Evolutionary conservation across 2,888 invertebrate genomes (phyloP), one percentile per base, ranked within the genome.

Genomic region (Pterostichus niger): DNA sequence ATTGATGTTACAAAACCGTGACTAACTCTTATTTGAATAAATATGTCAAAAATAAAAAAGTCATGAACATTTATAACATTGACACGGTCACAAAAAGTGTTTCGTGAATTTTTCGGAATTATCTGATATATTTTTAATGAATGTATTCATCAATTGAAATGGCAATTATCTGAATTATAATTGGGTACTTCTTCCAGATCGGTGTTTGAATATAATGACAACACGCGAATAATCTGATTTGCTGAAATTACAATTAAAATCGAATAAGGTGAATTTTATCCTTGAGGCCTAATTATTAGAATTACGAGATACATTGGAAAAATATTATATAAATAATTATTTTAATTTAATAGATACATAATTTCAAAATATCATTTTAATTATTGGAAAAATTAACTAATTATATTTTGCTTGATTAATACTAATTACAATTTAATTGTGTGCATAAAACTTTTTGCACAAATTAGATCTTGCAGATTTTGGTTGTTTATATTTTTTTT

Each of bases 231-330:
- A 7, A 40, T 40, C 49, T 49, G 49, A 11, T 44, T 44, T 10
- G 44, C 11, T 1, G 13, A 10, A 49, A 49, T 59, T 59, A 59
- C 59, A 59, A 59, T 59, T 59, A 59, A 59, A 59, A 59, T 13
- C 31, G 59, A 59, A 59, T 59, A 59, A 59, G n/a, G 13, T 54
- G 17, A 59, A 5, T 3, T 10, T 5, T 59, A 6, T 13, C 59
- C 59, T 59, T 59, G 59, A 40, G 9, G 59, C 2, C 11, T 59
- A 11, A 59, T 49, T 13, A 49, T 49, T 4, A 1, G 44, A 44
- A 24, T 44, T 11, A 44, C 44, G 44, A 44, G 44, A 44, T 11
- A 2, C 1, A 44, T 44, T 10, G 9, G 44, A 44, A 44, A 44
- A 44, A 44, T 44, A 1, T 10, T 24, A 24, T 24, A 3, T 24